These are phyloP conservation scores for Polylopha cassiicola DNA, from an alignment of 2,888 invertebrate species.

Conservation along the genomic window DNA sequence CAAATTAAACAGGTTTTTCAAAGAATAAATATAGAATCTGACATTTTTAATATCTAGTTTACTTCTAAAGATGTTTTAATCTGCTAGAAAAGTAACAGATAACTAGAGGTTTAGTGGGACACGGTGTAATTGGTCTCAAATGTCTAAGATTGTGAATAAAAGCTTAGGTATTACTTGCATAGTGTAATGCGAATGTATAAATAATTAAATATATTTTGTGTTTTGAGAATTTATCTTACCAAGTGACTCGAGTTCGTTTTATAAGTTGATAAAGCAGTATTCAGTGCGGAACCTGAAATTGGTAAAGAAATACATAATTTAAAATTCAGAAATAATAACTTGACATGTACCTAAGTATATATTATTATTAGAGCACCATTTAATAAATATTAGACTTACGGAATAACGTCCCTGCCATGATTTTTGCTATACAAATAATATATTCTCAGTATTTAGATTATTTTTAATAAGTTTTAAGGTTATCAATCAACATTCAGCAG, in stretches of 20 bases:
- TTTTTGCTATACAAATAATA: conserved; percentile 2
- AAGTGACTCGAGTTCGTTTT: conserved; percentile 44
- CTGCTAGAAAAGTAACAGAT: too few relatives aligned
- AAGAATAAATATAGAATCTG: too few relatives aligned
- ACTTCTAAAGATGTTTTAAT: too few relatives aligned
- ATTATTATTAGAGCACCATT: background rate
- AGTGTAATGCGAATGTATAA: too few relatives aligned
- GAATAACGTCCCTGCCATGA: conserved; percentile 59
- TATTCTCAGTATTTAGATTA: background rate
- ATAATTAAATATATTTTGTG: background rate
- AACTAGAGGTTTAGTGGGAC: too few relatives aligned
- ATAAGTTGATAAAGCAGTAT: conserved; percentile 41
- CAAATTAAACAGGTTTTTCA: background rate
- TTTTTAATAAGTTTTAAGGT: conserved; percentile 22
- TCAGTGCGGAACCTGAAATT: conserved; percentile 57
- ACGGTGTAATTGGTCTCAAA: too few relatives aligned
- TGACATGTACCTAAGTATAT: too few relatives aligned
- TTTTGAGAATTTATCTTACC: conserved; percentile 42
- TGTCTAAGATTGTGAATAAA: too few relatives aligned
- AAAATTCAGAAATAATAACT: conserved; percentile 5
- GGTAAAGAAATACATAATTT: conserved; percentile 17
- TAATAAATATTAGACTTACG: conserved; percentile 41
- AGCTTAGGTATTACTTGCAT: too few relatives aligned
- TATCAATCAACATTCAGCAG: too few relatives aligned
- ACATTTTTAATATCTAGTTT: too few relatives aligned